A percentile compares a stretch with the other conserved stretches of the same genome.
These are phyloP conservation scores for Hydrozoanthus tunicans DNA, from an alignment of 64 coral and sea anemone genomes.

Conservation along the genomic window DNA sequence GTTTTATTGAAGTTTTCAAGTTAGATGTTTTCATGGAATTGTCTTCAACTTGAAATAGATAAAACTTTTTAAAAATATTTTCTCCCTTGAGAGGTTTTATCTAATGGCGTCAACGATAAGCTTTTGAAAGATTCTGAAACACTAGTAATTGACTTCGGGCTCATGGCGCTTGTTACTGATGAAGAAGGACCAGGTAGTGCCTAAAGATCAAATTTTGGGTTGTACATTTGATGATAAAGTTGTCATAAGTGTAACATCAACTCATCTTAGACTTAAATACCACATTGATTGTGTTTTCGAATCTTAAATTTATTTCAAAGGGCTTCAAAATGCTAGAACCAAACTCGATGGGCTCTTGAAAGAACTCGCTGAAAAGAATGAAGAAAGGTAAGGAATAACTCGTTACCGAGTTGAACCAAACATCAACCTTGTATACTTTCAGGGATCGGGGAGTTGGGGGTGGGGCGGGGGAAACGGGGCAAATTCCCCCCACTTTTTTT, in stretches of 20 bases:
- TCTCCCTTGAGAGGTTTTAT: background rate
- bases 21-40: no score
- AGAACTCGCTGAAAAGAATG: conserved; percentile 51
- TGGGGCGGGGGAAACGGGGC: no score
- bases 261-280: background rate
- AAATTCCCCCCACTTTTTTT: no score
- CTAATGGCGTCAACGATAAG: background rate
- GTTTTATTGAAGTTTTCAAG: background rate
- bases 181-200: background rate
- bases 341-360: conserved; percentile 47
- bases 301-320: background rate
- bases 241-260: no score
- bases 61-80: background rate
- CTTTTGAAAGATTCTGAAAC: background rate
- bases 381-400: conserved; percentile 16
- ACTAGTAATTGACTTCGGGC: background rate
- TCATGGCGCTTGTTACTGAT: conserved; percentile 10
- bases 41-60: no score
- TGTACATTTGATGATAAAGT: background rate
- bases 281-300: background rate
- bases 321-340: conserved; percentile 55
- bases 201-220: background rate
- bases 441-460: no score
- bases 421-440: no score
- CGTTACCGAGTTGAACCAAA: no score